These are phyloP conservation scores for Melanophora roralis DNA, from an alignment of 2,888 invertebrate genomes.

Conservation along the genomic window DNA sequence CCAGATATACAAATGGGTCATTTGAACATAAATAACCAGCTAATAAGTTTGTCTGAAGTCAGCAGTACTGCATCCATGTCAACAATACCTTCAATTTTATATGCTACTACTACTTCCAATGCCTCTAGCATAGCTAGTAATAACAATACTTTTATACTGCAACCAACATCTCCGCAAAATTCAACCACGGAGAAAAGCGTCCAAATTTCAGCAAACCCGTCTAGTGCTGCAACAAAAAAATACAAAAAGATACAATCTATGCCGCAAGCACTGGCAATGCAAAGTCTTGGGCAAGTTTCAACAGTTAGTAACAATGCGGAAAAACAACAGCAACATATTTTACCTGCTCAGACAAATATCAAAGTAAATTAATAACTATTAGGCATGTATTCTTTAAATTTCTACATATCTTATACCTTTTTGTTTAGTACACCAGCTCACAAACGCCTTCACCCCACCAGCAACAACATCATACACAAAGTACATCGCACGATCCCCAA, in stretches of 20 bases:
- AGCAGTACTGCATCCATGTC: slow-evolving; percentile 46
- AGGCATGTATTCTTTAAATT: too few relatives aligned
- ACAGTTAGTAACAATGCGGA: slow-evolving; percentile 40
- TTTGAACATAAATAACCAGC: slow-evolving; percentile 56
- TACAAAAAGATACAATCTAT: slow-evolving; percentile 70
- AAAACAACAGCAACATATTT: slow-evolving; percentile 13
- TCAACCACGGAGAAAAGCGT: slow-evolving; percentile 58
- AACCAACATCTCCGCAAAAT: slow-evolving; percentile 55
- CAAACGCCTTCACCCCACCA: slow-evolving; percentile 27
- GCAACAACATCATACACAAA: slow-evolving; percentile 45
- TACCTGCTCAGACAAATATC: slow-evolving; percentile 24
- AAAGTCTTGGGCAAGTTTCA: slow-evolving; percentile 63
- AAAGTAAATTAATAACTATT: slow-evolving; percentile 24
- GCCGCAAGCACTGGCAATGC: slow-evolving; percentile 70
- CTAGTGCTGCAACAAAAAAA: slow-evolving; percentile 26
- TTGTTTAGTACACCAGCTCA: slow-evolving; percentile 51
- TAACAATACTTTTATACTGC: slow-evolving; percentile 68
- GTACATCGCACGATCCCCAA: neutral
- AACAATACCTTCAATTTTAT: slow-evolving; percentile 62
- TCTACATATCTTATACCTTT: neutral
- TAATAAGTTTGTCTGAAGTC: slow-evolving; percentile 48
- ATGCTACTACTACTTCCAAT: slow-evolving; percentile 54
- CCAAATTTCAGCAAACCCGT: slow-evolving; percentile 47
- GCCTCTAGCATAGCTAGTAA: slow-evolving; percentile 35
- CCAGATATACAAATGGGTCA: slow-evolving; percentile 54